Conservation (phyloP, 2,797 vertebrate genomes). For the Echiichthys vipera region DNA sequence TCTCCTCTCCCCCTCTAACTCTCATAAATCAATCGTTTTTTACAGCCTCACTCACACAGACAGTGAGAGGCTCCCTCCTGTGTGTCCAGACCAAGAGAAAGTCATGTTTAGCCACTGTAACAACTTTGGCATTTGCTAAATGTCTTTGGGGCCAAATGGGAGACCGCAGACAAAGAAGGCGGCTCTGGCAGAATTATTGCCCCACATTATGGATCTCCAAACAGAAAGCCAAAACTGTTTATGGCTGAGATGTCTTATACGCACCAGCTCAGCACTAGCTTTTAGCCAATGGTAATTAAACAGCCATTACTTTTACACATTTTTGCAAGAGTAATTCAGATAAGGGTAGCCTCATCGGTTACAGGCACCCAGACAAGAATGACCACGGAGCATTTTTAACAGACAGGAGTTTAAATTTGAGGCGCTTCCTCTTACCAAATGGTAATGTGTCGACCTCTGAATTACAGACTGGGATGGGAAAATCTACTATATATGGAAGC, state of each 20-base stretch:
- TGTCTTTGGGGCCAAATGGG: slow-evolving; percentile 66
- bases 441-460: slow-evolving; percentile 42
- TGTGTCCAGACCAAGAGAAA: slow-evolving; percentile 62
- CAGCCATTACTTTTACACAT: slow-evolving; percentile 64
- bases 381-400: slow-evolving; percentile 61
- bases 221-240: slow-evolving; percentile 69
- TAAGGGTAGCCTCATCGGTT: slow-evolving; percentile 58
- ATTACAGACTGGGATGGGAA: slow-evolving; percentile 39
- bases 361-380: slow-evolving; percentile 64
- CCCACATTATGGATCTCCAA: slow-evolving; percentile 64
- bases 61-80: slow-evolving; percentile 54
- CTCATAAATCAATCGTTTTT: slow-evolving; percentile 31
- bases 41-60: slow-evolving; percentile 27
- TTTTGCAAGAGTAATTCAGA: slow-evolving; percentile 67
- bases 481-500: slow-evolving; percentile 26
- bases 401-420: slow-evolving; percentile 51
- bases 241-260: slow-evolving; percentile 44
- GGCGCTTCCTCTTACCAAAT: slow-evolving; percentile 40
- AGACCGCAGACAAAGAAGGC: slow-evolving; percentile 76
- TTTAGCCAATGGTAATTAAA: slow-evolving; percentile 68
- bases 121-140: slow-evolving; percentile 71
- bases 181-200: slow-evolving; percentile 62
- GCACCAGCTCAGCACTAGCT: slow-evolving; percentile 58
- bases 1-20: not conserved
- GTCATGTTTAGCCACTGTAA: slow-evolving; percentile 69